Evolutionary conservation across 2,888 invertebrate genomes (phyloP).

Genomic region (Nomada hirtipes): DNA sequence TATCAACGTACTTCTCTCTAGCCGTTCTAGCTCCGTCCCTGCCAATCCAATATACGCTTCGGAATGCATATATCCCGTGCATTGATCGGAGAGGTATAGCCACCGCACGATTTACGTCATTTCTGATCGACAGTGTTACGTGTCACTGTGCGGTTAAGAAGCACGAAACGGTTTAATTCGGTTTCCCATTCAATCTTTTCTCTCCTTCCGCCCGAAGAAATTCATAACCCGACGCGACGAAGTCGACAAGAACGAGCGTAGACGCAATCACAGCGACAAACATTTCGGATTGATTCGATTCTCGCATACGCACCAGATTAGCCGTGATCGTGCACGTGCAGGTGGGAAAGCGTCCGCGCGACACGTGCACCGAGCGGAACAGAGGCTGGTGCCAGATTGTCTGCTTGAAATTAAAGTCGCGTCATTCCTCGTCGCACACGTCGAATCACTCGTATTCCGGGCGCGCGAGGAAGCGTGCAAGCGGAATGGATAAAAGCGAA

Average conservation of each 20-base stretch:
- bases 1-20: not conserved
- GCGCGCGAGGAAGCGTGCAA: not conserved
- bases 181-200: too few species aligned
- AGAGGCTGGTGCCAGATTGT: conserved; percentile 52
- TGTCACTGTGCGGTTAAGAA: not conserved
- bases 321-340: conserved; percentile 9
- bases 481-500: not conserved
- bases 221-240: not conserved
- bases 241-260: too few species aligned
- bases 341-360: conserved; percentile 1
- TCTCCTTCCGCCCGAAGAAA: not conserved
- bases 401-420: conserved; percentile 53
- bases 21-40: not conserved
- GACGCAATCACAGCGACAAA: too few species aligned
- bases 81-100: conserved; percentile 17
- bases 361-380: conserved; percentile 40
- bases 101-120: conserved; percentile 21
- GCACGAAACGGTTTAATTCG: not conserved
- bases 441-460: conserved; percentile 19
- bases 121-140: not conserved
- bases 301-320: not conserved
- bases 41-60: conserved; percentile 19
- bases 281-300: not conserved
- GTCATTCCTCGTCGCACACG: conserved; percentile 38
- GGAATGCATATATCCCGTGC: conserved; percentile 10